These are phyloP conservation scores for Gallinago paraguaiae DNA, from an alignment of 2,113 vertebrate species.

Conservation along the genomic window DNA sequence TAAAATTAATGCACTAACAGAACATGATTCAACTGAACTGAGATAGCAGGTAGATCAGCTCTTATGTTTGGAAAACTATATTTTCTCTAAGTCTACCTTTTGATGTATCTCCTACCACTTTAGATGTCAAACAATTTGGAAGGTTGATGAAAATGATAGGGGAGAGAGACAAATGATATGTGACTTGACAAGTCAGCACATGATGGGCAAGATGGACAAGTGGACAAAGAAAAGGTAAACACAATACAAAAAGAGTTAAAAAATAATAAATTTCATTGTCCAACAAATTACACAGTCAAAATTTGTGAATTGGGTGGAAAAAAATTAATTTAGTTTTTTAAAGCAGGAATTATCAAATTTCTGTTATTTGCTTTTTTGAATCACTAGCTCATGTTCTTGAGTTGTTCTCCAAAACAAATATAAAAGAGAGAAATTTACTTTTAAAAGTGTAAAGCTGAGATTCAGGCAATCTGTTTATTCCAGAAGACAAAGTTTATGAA, in stretches of 20 bases:
- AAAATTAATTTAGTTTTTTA: neutral
- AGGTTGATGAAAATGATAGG: neutral
- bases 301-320: neutral
- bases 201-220: neutral
- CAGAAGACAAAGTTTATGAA: neutral
- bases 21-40: neutral
- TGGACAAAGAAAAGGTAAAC: neutral
- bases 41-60: neutral
- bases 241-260: neutral
- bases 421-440: neutral
- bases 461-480: neutral
- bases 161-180: neutral
- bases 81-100: too few relatives aligned
- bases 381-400: neutral
- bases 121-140: neutral
- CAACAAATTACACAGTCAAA: neutral
- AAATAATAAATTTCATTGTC: neutral
- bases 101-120: neutral
- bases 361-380: neutral
- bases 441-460: neutral
- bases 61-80: too few relatives aligned
- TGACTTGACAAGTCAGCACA: neutral
- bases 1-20: neutral
- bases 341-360: neutral
- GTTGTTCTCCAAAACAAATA: neutral